Conservation (phyloP, 2,113 vertebrate genomes). For the Pseudorectes ferrugineus region DNA sequence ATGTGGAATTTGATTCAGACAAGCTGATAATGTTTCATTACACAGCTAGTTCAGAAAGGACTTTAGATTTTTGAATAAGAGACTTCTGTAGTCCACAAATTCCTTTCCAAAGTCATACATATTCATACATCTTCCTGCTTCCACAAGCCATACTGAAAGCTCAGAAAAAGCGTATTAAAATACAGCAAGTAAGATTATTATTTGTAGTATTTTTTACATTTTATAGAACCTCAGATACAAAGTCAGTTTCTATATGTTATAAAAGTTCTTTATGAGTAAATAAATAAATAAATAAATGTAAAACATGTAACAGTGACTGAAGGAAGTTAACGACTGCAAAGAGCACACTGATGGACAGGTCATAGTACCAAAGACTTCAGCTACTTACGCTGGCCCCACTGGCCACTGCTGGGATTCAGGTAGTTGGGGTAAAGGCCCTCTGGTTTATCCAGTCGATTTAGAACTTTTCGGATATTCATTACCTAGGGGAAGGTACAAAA, state of each 20-base stretch:
- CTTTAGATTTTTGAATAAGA: background rate
- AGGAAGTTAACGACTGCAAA: background rate
- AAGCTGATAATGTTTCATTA: background rate
- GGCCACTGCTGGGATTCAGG: constrained; percentile 96
- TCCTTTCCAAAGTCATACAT: background rate
- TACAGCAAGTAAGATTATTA: background rate
- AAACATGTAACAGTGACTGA: accelerated
- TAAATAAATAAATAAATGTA: background rate
- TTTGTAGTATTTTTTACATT: background rate
- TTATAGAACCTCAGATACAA: background rate
- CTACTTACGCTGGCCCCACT: constrained; percentile 98
- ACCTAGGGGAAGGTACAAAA: constrained; percentile 74
- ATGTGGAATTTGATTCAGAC: background rate
- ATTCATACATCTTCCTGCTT: background rate
- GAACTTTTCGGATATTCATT: constrained; percentile 93
- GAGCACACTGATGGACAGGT: background rate
- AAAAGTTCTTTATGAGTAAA: background rate
- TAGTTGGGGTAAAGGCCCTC: constrained; percentile 98
- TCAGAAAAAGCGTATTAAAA: background rate
- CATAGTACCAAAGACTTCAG: background rate
- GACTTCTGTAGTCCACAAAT: background rate
- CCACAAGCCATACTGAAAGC: background rate
- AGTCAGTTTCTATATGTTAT: background rate
- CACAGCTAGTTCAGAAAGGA: background rate
- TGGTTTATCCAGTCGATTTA: constrained; percentile 92